Percentiles rank a stretch among this genome's conserved stretches.
These are phyloP conservation scores for Atlantisia rogersi DNA, from an alignment of 2,113 vertebrate genomes.

Conservation along the genomic window DNA sequence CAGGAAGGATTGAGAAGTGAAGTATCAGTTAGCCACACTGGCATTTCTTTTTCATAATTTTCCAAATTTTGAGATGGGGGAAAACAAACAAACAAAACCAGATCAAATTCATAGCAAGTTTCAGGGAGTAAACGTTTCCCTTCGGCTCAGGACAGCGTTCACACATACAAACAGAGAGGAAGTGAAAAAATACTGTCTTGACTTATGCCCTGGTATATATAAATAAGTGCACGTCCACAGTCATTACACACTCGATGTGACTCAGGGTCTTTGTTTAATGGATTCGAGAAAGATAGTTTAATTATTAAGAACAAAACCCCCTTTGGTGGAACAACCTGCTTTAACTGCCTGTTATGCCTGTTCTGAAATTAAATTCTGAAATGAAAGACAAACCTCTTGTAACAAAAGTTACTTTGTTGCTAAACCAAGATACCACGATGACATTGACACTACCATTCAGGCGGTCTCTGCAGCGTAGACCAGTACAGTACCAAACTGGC, in stretches of 20 bases:
- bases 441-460: not conserved
- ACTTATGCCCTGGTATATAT: not conserved
- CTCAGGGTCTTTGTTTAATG: not conserved
- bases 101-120: not conserved
- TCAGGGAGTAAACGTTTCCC: not conserved
- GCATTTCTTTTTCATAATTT: not conserved
- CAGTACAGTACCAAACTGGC: not conserved
- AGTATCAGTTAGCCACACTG: not conserved
- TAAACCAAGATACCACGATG: not conserved
- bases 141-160: not conserved
- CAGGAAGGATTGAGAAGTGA: not conserved
- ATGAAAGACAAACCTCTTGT: not conserved
- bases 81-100: not conserved
- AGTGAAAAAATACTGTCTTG: not conserved
- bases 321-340: not conserved
- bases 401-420: not conserved
- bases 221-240: not conserved
- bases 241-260: not conserved
- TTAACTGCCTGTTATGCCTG: not conserved
- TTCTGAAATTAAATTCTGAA: not conserved
- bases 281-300: not conserved
- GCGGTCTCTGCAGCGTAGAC: not conserved
- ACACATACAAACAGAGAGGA: not conserved
- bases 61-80: too few species aligned
- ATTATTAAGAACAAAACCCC: not conserved